Evolutionary conservation across 1,140 invertebrate species (phyloP).

Genomic region (Leptinotarsa defecta): DNA sequence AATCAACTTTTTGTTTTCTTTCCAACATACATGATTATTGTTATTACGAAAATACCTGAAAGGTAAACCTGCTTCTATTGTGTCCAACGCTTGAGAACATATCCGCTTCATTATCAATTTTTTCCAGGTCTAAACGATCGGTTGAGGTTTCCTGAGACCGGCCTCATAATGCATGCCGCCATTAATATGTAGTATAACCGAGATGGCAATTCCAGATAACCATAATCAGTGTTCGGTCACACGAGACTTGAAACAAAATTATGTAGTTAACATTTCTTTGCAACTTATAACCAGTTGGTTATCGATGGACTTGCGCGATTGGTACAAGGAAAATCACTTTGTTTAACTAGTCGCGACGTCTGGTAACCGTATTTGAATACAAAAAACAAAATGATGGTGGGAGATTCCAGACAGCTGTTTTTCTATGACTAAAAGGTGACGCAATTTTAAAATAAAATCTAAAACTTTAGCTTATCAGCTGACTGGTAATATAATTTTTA

Average conservation of each 20-base stretch:
- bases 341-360: neutral
- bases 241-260: slow-evolving; percentile 19
- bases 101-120: slow-evolving; percentile 1
- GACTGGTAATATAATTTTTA: too few species aligned
- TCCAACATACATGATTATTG: too few species aligned
- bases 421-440: too few species aligned
- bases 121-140: slow-evolving; percentile 15
- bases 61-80: too few species aligned
- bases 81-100: too few species aligned
- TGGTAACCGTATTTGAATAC: too few species aligned
- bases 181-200: slow-evolving; percentile 17
- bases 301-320: neutral
- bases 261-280: slow-evolving; percentile 21
- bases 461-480: too few species aligned
- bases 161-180: slow-evolving; percentile 10
- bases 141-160: slow-evolving; percentile 2
- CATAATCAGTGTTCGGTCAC: slow-evolving; percentile 21
- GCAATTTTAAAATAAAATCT: too few species aligned
- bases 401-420: too few species aligned
- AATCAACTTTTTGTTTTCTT: too few species aligned
- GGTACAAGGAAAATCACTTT: neutral
- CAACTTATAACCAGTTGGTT: slow-evolving; percentile 10
- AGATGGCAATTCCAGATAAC: slow-evolving; percentile 16
- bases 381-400: too few species aligned
- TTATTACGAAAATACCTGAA: too few species aligned